Conservation (phyloP, 2,797 vertebrate species). For the Sparidentex hasta region DNA sequence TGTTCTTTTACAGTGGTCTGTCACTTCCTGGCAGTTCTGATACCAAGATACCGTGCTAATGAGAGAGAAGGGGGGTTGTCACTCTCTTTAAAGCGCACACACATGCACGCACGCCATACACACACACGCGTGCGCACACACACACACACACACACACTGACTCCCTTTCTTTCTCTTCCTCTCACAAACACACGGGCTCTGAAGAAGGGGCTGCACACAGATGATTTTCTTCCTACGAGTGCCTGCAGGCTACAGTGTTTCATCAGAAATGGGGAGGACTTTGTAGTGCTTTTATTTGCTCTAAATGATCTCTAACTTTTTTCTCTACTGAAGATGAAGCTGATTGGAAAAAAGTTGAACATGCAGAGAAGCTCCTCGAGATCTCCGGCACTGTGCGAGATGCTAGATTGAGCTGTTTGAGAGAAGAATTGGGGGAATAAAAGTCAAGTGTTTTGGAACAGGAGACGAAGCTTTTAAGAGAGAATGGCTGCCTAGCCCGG, state of each 20-base stretch:
- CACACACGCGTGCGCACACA: slow-evolving; percentile 8
- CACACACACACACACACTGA: slow-evolving; percentile 8
- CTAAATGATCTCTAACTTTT: slow-evolving; percentile 57
- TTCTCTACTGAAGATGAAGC: slow-evolving; percentile 27
- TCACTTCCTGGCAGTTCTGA: slow-evolving; percentile 87
- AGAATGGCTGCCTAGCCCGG: slow-evolving; percentile 74
- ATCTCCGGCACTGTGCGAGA: slow-evolving; percentile 26
- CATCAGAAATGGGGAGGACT: slow-evolving; percentile 68
- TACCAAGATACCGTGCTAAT: slow-evolving; percentile 86
- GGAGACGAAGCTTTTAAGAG: slow-evolving; percentile 77
- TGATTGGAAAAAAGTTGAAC: slow-evolving; percentile 59
- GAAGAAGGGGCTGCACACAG: slow-evolving; percentile 53
- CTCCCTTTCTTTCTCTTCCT: slow-evolving; percentile 47
- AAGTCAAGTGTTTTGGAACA: slow-evolving; percentile 83
- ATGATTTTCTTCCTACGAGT: slow-evolving; percentile 66
- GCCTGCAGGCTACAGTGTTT: slow-evolving; percentile 79
- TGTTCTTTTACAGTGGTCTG: slow-evolving; percentile 86
- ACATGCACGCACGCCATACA: slow-evolving; percentile 28
- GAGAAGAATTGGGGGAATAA: slow-evolving; percentile 75
- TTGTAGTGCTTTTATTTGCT: slow-evolving; percentile 61
- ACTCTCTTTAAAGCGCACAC: slow-evolving; percentile 79
- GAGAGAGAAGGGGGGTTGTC: slow-evolving; percentile 84
- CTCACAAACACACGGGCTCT: slow-evolving; percentile 65
- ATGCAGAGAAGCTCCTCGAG: slow-evolving; percentile 24
- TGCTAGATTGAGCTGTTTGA: slow-evolving; percentile 79